Evolutionary conservation across 2,797 vertebrate genomes (phyloP).

Genomic region (Acrocephalus scirpaceus): DNA sequence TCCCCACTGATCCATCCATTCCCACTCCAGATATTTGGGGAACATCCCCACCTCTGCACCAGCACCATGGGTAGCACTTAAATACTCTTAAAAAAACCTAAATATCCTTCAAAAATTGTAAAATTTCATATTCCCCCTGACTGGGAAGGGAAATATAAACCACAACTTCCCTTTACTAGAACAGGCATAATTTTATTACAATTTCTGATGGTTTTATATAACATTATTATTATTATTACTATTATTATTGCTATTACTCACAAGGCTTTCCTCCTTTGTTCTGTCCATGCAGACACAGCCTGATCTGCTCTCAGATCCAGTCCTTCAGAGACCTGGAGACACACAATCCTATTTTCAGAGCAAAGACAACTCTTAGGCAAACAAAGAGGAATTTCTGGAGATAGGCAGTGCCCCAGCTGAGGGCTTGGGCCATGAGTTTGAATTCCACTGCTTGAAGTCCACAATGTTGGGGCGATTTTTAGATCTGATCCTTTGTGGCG

Average conservation of each 20-base stretch:
- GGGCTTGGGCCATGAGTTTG: neutral
- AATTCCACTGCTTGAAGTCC: neutral
- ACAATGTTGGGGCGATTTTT: neutral
- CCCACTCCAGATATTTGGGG: fast-evolving
- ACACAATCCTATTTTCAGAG: neutral
- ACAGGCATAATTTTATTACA: fast-evolving
- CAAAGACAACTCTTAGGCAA: neutral
- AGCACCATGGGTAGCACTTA: fast-evolving
- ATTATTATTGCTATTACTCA: neutral
- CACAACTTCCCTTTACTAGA: neutral
- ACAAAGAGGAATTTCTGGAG: neutral
- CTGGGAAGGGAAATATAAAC: neutral
- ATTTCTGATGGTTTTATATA: neutral
- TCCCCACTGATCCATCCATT: neutral
- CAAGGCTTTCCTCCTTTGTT: neutral
- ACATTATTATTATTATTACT: no score
- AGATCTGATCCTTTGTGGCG: neutral
- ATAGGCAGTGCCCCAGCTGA: neutral
- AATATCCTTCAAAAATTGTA: neutral
- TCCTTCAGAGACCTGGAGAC: neutral
- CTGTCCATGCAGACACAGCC: fast-evolving
- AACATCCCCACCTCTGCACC: neutral
- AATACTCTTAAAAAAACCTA: neutral
- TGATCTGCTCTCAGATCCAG: neutral
- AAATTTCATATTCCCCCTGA: neutral